Evolutionary conservation across 1,140 invertebrate genomes (phyloP).

Genomic region (Drepana arcuata): DNA sequence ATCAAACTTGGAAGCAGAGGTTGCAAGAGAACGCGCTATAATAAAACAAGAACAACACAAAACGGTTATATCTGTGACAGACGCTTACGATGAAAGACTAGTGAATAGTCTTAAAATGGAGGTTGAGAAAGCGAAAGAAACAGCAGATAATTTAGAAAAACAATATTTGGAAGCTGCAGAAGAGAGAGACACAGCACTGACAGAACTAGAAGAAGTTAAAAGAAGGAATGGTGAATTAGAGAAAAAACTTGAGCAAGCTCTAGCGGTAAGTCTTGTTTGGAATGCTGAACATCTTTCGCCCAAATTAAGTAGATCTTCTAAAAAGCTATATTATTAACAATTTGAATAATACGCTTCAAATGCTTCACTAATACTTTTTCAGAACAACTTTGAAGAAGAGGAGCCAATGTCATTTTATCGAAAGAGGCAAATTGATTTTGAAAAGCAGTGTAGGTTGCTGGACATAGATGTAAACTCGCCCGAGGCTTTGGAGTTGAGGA

Average conservation of each 20-base stretch:
- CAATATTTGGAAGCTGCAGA: constrained; percentile 83
- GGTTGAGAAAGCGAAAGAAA: constrained; percentile 81
- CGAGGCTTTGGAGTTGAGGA: constrained; percentile 44
- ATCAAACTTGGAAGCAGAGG: constrained; percentile 83
- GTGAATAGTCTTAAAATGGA: constrained; percentile 81
- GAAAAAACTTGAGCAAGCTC: constrained; percentile 76
- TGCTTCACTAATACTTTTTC: constrained; percentile 43
- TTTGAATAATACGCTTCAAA: constrained; percentile 1
- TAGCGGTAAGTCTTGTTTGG: constrained; percentile 62
- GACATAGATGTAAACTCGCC: constrained; percentile 50
- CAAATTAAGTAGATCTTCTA: not conserved
- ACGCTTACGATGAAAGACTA: constrained; percentile 73
- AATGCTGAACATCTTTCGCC: not conserved
- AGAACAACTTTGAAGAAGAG: constrained; percentile 54
- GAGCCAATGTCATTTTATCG: constrained; percentile 54
- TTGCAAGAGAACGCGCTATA: constrained; percentile 77
- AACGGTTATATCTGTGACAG: constrained; percentile 73
- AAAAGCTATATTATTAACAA: not conserved
- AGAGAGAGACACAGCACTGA: constrained; percentile 82
- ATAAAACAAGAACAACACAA: constrained; percentile 74
- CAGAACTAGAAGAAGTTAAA: constrained; percentile 85
- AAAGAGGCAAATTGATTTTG: constrained; percentile 55
- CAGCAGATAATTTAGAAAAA: constrained; percentile 84
- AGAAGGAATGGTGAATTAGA: constrained; percentile 83
- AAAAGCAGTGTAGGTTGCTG: constrained; percentile 57